Conservation (phyloP, 1,140 invertebrate genomes). For the Drosophila insularis region DNA sequence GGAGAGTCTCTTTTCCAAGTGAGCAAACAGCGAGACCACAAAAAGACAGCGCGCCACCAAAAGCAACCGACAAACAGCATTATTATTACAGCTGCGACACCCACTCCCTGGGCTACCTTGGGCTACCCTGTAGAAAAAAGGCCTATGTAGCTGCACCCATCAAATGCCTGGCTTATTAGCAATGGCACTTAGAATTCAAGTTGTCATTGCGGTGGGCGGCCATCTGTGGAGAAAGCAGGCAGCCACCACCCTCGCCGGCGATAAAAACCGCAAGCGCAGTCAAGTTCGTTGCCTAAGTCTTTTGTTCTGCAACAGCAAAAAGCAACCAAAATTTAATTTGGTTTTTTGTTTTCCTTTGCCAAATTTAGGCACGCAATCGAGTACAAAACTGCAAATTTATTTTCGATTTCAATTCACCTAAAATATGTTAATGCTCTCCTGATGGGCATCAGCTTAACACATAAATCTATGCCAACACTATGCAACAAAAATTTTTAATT, state of each 20-base stretch:
- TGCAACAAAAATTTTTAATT: no score
- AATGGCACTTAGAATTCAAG: slow-evolving; percentile 62
- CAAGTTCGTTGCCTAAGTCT: slow-evolving; percentile 77
- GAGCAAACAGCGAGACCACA: slow-evolving; percentile 22
- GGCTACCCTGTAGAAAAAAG: neutral
- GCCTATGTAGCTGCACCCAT: neutral
- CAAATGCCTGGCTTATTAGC: slow-evolving; percentile 54
- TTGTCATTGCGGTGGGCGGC: slow-evolving; percentile 14
- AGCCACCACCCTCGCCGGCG: neutral
- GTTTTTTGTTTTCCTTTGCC: neutral
- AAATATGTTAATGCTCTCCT: no score
- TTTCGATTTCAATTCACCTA: neutral
- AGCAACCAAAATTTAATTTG: neutral
- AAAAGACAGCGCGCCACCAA: neutral
- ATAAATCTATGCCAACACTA: no score
- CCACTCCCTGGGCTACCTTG: neutral
- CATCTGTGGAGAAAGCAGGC: neutral
- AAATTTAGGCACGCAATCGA: slow-evolving; percentile 9
- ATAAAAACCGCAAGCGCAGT: slow-evolving; percentile 68
- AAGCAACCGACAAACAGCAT: neutral
- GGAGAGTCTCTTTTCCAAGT: slow-evolving; percentile 34
- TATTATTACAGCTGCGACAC: neutral
- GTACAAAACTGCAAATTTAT: no score
- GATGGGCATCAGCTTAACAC: no score
- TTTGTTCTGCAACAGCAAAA: slow-evolving; percentile 56